Base-by-base conservation (phyloP, 2,888 invertebrate genomes). In the Synanthedon andrenaeformis region DNA sequence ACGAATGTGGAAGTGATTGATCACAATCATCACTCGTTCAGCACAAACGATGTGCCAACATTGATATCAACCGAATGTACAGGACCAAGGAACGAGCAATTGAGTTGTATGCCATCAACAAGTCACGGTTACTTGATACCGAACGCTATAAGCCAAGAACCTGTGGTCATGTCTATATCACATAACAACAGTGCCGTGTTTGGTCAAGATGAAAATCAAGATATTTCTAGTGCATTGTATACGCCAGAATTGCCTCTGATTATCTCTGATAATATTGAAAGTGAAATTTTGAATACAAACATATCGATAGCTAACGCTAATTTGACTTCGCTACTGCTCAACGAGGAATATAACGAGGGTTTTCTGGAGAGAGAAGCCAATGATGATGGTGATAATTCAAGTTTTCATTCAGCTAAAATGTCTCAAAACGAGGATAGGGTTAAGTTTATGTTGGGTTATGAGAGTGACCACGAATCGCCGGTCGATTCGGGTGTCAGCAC, bases 401-500 rank as follows among this genome's bases (percentile, higher is more conserved):
- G 81, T 59, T 82, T 79, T 54, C 79, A 81, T 72, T 75, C 84
- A 11, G 77, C 79, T 13, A 80, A 79, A 53, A 77, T 74, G 66
- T 69, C 65, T 8, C 77, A 79, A 41, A 55, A 67, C 3, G 67
- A 67, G 23, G 81, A 80, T 17, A 75, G 74, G 59, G 82, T 87
- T 13, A 85, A 83, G 59, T 88, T 88, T 59, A 81, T 84, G 76
- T 65, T 88, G 51, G 88, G 87, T 3, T 86, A 88, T 45, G 88
- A 88, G 42, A 88, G 87, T 55, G 88, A 88, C 10, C 85, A 84
- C 56, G 83, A 84, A 58, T 85, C 85, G 42, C 80, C 86, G 0
- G 83, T 62, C 0, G 92, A 93, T 70, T 92, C 92, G 0, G 92
- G 93, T 0, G 91, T 93, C 52, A 92, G 92, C 66, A 93, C 93